phyloP scores from a whole-genome alignment of 2,797 vertebrate genomes.

The Eutrigla gurnardus region DNA sequence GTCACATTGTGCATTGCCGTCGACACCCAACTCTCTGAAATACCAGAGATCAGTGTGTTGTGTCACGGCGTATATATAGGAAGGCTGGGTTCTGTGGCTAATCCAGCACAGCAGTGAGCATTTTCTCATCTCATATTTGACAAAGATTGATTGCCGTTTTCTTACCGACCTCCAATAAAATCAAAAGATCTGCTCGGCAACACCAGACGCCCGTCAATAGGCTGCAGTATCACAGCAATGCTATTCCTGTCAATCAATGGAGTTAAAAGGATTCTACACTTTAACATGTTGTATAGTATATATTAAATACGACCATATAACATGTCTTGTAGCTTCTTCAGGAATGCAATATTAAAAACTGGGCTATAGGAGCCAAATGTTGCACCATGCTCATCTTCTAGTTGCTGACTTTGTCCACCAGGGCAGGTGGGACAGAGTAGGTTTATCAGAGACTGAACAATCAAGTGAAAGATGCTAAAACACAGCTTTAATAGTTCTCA shows the following conservation, averaged over 20 bases:
- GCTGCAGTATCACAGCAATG: neutral
- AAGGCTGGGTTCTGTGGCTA: neutral
- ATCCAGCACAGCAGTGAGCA: constrained; percentile 20
- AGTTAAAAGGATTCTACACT: neutral
- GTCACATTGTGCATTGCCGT: constrained; percentile 11
- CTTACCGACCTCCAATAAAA: neutral
- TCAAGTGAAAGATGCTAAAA: neutral
- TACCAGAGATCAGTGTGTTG: constrained; percentile 30
- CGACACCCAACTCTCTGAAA: constrained; percentile 27
- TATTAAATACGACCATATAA: no score
- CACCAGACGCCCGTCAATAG: neutral
- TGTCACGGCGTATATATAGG: constrained; percentile 17
- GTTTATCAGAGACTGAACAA: neutral
- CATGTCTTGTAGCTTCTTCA: no score
- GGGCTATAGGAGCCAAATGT: neutral
- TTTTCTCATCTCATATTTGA: constrained; percentile 20
- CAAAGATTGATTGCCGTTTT: constrained; percentile 14
- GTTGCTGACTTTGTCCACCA: no score
- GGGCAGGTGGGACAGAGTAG: no score
- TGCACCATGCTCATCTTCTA: neutral
- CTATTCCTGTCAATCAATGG: neutral
- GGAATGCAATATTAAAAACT: no score
- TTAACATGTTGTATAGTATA: no score
- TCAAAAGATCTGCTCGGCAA: neutral
- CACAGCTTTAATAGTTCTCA: no score